Evolutionary conservation across 2,113 vertebrate species (phyloP).

Genomic region (Oncorhynchus kisutch): DNA sequence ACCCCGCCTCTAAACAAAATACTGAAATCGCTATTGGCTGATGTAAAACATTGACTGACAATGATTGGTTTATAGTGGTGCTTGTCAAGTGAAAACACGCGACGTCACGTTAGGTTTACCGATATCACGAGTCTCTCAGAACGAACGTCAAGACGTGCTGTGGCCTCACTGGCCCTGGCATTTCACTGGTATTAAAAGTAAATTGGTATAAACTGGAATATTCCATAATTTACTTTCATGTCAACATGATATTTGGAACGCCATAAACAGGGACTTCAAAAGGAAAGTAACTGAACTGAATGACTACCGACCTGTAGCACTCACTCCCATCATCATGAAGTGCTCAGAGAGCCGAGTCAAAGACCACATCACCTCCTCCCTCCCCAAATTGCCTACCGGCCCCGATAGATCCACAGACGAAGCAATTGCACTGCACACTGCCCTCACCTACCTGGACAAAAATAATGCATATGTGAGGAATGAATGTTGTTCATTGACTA

Average conservation of each 20-base stretch:
- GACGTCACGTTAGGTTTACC: slow-evolving; percentile 81
- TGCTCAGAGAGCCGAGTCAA: no score
- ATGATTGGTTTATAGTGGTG: slow-evolving; percentile 57
- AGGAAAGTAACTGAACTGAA: no score
- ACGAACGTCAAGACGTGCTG: slow-evolving; percentile 73
- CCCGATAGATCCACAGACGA: no score
- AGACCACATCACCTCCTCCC: no score
- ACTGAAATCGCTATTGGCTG: slow-evolving; percentile 53
- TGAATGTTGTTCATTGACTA: no score
- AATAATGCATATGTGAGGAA: no score
- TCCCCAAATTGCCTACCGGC: no score
- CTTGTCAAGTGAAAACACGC: slow-evolving; percentile 57
- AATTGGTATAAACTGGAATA: background rate
- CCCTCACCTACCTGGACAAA: no score
- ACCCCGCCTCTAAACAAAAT: slow-evolving; percentile 60
- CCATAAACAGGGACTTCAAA: background rate
- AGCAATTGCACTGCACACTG: no score
- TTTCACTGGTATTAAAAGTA: background rate
- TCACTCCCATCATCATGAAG: no score
- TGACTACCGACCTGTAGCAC: no score
- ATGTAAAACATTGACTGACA: background rate
- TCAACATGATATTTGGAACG: background rate
- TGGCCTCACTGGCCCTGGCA: slow-evolving; percentile 55
- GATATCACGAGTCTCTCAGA: slow-evolving; percentile 73
- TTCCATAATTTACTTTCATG: background rate